These are phyloP conservation scores for Himalopsyche tibetana DNA, from an alignment of 2,888 invertebrate genomes.

Conservation along the genomic window DNA sequence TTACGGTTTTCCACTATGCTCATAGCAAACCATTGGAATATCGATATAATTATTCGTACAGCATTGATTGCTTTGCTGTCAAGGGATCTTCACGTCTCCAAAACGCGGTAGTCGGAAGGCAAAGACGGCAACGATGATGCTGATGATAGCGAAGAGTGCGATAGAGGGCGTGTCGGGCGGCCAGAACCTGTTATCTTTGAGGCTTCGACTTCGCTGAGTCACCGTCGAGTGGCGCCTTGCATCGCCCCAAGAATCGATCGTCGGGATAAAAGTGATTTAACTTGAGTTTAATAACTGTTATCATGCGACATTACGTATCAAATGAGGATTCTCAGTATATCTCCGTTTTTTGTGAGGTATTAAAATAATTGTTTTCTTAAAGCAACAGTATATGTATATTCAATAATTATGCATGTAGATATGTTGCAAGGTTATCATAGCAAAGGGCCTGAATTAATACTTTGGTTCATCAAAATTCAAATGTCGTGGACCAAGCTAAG, in stretches of 20 bases:
- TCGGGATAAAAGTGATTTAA: slow-evolving; percentile 15
- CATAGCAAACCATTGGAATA: too few relatives aligned
- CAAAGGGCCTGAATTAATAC: too few relatives aligned
- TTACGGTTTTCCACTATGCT: too few relatives aligned
- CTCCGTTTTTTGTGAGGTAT: too few relatives aligned
- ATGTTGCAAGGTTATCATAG: too few relatives aligned
- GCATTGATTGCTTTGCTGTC: slow-evolving; percentile 16
- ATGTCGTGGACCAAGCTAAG: too few relatives aligned
- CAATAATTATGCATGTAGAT: too few relatives aligned
- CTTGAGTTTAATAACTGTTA: slow-evolving; percentile 22
- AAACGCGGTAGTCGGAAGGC: slow-evolving; percentile 28
- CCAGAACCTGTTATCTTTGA: slow-evolving; percentile 33
- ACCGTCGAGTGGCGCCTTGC: slow-evolving; percentile 53
- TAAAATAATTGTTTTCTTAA: too few relatives aligned
- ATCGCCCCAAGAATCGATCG: slow-evolving; percentile 2
- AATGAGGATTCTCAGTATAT: slow-evolving; percentile 10
- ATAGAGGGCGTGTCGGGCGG: slow-evolving; percentile 12
- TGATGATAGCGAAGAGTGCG: slow-evolving; percentile 31
- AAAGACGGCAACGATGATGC: background rate
- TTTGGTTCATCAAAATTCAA: too few relatives aligned
- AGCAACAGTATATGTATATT: background rate
- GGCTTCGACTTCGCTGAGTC: slow-evolving; percentile 54
- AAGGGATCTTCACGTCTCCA: background rate
- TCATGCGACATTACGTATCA: background rate
- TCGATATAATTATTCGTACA: background rate